phyloP scores from a whole-genome alignment of 92 coral and sea anemone genomes.

The Epizoanthus fatuus region DNA sequence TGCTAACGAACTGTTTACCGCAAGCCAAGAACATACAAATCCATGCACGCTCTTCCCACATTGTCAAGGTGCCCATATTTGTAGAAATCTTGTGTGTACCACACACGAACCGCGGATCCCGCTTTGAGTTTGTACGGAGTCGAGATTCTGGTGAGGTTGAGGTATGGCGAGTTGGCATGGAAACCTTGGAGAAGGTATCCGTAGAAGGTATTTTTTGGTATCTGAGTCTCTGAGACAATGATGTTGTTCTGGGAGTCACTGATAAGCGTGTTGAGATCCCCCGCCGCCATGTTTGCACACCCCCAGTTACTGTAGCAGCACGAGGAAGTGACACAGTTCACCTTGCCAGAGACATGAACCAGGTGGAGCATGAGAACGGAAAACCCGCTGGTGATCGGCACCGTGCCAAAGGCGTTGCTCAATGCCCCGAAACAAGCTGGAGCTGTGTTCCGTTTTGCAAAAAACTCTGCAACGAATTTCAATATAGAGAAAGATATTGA shows the following conservation, averaged over 20 bases:
- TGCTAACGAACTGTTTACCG: too few species aligned
- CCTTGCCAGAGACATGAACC: conserved; percentile 13
- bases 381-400: background rate
- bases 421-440: conserved; percentile 11
- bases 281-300: background rate
- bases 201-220: background rate
- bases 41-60: background rate
- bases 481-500: too few species aligned
- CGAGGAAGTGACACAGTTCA: background rate
- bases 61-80: conserved; percentile 5
- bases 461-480: background rate
- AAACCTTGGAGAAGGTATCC: background rate
- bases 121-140: background rate
- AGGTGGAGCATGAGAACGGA: background rate
- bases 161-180: conserved; percentile 18
- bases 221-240: conserved; percentile 1
- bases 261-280: conserved; percentile 8
- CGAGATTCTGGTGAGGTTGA: background rate
- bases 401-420: background rate
- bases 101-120: conserved; percentile 8
- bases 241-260: background rate
- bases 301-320: conserved; percentile 12
- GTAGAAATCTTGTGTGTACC: conserved; percentile 26
- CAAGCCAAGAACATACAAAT: background rate
- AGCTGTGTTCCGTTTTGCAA: background rate